Percentiles rank a stretch among this genome's conserved stretches.
Conservation (phyloP, 2,113 vertebrate species). For the Dicentrarchus labrax region DNA sequence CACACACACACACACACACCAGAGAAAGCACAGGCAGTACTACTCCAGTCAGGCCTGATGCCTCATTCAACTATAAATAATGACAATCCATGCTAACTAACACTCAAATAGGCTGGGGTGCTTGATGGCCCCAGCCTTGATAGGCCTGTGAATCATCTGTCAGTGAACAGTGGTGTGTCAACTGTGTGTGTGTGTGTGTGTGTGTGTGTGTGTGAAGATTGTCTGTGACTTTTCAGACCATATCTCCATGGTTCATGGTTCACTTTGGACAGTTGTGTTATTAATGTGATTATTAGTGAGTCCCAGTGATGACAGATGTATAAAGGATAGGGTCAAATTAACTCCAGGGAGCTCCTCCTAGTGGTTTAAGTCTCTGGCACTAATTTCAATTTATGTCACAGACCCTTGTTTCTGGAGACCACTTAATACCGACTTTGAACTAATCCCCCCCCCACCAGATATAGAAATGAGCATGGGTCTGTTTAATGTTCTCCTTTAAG, state of each 20-base stretch:
- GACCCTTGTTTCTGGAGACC: background rate
- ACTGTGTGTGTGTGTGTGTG: background rate
- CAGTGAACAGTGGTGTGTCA: background rate
- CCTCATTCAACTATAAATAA: slow-evolving; percentile 44
- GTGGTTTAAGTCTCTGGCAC: background rate
- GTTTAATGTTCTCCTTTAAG: background rate
- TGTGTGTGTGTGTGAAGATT: background rate
- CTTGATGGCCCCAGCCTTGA: slow-evolving; percentile 25
- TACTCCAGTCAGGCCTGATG: slow-evolving; percentile 19
- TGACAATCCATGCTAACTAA: slow-evolving; percentile 3
- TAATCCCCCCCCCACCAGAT: background rate
- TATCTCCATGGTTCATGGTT: background rate
- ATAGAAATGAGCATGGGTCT: background rate
- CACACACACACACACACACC: background rate
- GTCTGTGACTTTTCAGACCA: background rate
- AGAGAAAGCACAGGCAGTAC: background rate
- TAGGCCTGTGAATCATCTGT: slow-evolving; percentile 19
- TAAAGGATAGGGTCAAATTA: background rate
- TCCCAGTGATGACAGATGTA: background rate
- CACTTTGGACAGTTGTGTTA: background rate
- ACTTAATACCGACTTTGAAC: background rate
- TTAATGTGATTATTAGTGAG: background rate
- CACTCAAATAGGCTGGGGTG: background rate
- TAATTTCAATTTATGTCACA: background rate
- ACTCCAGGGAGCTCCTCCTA: background rate